Evolutionary conservation across 2,113 vertebrate species (phyloP).

Genomic region (Puntigrus tetrazona): DNA sequence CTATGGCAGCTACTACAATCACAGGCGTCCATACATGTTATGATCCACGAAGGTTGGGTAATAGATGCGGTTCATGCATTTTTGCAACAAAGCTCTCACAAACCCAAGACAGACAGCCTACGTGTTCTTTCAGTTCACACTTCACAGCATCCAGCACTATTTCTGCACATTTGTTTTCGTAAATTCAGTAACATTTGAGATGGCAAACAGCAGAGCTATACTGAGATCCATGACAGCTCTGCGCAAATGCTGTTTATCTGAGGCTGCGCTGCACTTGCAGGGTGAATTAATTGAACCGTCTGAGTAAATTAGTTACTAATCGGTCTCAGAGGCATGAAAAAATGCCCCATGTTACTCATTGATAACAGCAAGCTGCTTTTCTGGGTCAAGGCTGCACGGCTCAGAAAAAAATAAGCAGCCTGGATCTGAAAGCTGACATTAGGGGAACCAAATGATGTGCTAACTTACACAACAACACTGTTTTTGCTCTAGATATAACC

Average conservation of each 20-base stretch:
- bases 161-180: background rate
- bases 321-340: slow-evolving; percentile 12
- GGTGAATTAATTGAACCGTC: slow-evolving; percentile 11
- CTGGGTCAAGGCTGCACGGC: slow-evolving; percentile 26
- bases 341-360: slow-evolving; percentile 19
- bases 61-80: background rate
- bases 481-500: slow-evolving; percentile 7
- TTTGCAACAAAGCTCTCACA: background rate
- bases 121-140: background rate
- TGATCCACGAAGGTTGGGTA: background rate
- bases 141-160: background rate
- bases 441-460: slow-evolving; percentile 3
- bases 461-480: slow-evolving; percentile 31
- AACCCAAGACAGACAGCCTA: too few relatives aligned
- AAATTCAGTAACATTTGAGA: background rate
- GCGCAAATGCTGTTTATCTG: slow-evolving; percentile 2
- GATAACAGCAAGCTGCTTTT: slow-evolving; percentile 21
- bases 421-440: slow-evolving; percentile 14
- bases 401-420: background rate
- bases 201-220: background rate
- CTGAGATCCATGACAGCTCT: background rate
- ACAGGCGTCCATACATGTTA: background rate
- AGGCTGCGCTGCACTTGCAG: background rate
- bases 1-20: slow-evolving; percentile 2
- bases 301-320: slow-evolving; percentile 40